These are phyloP conservation scores for Zhengitettix transpicula DNA, from an alignment of 2,888 invertebrate species.

Conservation along the genomic window DNA sequence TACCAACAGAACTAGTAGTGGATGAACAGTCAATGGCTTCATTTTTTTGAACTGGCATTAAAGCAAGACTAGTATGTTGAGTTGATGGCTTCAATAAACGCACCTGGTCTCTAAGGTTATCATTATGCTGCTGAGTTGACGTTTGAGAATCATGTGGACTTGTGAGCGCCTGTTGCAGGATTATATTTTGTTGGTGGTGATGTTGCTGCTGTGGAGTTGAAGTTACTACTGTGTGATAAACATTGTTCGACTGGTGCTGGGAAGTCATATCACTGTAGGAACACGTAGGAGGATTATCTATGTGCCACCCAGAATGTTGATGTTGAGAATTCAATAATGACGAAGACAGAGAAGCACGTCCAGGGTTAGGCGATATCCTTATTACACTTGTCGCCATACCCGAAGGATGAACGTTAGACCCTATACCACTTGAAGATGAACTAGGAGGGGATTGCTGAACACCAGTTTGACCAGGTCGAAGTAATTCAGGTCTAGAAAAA, in stretches of 20 bases:
- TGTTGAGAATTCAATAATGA: background rate
- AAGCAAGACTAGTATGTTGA: conserved; percentile 4
- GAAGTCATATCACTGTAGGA: conserved; percentile 6
- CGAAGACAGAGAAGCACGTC: background rate
- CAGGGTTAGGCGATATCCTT: conserved; percentile 49
- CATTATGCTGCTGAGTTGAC: background rate
- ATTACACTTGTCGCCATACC: conserved; percentile 64
- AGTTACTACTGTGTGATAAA: conserved; percentile 24
- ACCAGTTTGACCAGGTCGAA: conserved; percentile 39
- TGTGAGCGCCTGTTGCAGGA: conserved; percentile 30
- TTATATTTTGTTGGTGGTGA: conserved; percentile 20
- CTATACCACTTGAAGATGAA: conserved; percentile 14
- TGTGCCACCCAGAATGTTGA: conserved; percentile 14
- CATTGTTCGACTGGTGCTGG: conserved; percentile 17
- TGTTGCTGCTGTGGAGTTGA: conserved; percentile 13
- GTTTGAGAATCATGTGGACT: conserved; percentile 3
- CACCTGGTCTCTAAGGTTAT: conserved; percentile 2
- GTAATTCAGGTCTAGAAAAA: conserved; percentile 46
- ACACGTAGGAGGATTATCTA: conserved; percentile 14
- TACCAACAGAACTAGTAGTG: background rate
- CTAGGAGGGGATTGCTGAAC: conserved; percentile 26
- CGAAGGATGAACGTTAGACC: conserved; percentile 18
- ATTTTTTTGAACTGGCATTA: conserved; percentile 8
- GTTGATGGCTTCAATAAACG: conserved; percentile 4
- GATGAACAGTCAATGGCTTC: conserved; percentile 5